Evolutionary conservation across 2,113 vertebrate genomes (phyloP).

Genomic region (human): GRCh38 chr12:20743001-20743500

Average conservation of each 20-base stretch:
- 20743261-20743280: background rate
- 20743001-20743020: background rate
- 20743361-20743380: slow-evolving; percentile 91
- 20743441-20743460: background rate
- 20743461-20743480: background rate
- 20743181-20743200: background rate
- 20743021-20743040: background rate
- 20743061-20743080: background rate
- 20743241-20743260: background rate
- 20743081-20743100: slow-evolving; percentile 8
- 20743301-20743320: slow-evolving; percentile 92
- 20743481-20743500: background rate
- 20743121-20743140: background rate
- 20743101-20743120: background rate
- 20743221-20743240: background rate
- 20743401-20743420: background rate
- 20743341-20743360: slow-evolving; percentile 90
- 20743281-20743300: slow-evolving; percentile 41
- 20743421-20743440: slow-evolving; percentile 4
- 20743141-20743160: background rate
- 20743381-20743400: background rate
- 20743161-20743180: background rate
- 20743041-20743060: background rate
- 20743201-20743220: slow-evolving; percentile 1
- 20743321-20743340: slow-evolving; percentile 94